phyloP scores from a whole-genome alignment of 2,797 vertebrate genomes.

The Pelobates cultripes region DNA sequence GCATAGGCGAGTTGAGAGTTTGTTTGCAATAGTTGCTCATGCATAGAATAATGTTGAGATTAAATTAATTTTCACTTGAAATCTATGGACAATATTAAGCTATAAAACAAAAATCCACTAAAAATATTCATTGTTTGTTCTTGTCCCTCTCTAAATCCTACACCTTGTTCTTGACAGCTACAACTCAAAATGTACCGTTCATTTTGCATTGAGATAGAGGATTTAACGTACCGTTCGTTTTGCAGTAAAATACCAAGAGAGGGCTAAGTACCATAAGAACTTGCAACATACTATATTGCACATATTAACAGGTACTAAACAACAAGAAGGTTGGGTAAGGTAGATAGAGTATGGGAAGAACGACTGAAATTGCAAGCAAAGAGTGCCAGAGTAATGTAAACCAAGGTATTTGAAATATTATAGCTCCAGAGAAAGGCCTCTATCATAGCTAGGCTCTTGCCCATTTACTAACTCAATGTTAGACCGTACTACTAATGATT shows the following conservation, averaged over 20 bases:
- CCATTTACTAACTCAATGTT: neutral
- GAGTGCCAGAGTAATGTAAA: neutral
- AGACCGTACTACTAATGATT: neutral
- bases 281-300: neutral
- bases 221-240: too few species aligned
- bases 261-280: neutral
- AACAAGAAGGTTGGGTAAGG: neutral
- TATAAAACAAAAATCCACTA: too few species aligned
- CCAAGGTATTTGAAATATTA: neutral
- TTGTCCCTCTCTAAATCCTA: too few species aligned
- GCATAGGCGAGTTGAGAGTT: too few species aligned
- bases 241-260: neutral
- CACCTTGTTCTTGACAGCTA: neutral
- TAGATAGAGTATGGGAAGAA: neutral
- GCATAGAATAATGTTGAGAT: too few species aligned
- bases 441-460: conserved; percentile 30
- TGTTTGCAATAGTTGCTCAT: too few species aligned
- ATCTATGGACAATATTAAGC: too few species aligned
- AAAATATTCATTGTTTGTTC: too few species aligned
- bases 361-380: neutral
- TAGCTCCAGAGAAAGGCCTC: conserved; percentile 31
- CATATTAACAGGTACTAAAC: neutral
- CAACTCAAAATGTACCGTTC: neutral
- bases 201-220: neutral
- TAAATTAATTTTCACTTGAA: too few species aligned